phyloP scores from a whole-genome alignment of 2,888 invertebrate species.

The Saturnia pavonia region DNA sequence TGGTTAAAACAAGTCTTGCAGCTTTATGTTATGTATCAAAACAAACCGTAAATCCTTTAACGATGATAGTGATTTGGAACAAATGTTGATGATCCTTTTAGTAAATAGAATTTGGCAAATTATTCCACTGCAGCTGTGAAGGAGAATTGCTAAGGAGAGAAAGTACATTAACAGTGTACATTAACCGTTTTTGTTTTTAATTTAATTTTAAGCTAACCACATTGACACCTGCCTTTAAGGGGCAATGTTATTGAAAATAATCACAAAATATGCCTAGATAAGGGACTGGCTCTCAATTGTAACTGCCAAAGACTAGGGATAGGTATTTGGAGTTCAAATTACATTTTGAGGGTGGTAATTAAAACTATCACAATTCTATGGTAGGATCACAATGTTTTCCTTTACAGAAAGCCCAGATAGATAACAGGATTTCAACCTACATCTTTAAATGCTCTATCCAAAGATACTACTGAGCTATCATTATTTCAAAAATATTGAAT shows the following conservation, averaged over 20 bases:
- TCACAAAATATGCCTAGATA: not conserved
- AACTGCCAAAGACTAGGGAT: not conserved
- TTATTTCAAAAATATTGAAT: constrained; percentile 29
- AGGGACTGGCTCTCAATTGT: not conserved
- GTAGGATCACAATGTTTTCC: not conserved
- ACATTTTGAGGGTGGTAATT: not conserved
- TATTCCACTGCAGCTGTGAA: constrained; percentile 81
- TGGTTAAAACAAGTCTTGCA: constrained; percentile 82
- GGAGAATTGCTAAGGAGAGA: constrained; percentile 71
- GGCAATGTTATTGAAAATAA: not conserved
- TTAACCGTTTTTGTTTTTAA: constrained; percentile 33
- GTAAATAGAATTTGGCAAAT: constrained; percentile 58
- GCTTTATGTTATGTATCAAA: constrained; percentile 61
- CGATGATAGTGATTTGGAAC: constrained; percentile 54
- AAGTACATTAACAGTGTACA: constrained; percentile 59
- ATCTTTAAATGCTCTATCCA: not conserved
- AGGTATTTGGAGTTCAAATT: not conserved
- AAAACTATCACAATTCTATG: not conserved
- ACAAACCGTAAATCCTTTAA: constrained; percentile 63
- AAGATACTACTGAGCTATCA: constrained; percentile 24
- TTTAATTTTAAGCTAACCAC: constrained; percentile 5
- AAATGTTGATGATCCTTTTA: constrained; percentile 67
- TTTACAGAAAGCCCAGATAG: not conserved
- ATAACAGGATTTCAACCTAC: not conserved
- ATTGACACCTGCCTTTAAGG: not conserved